Evolutionary conservation across 2,888 invertebrate genomes (phyloP), one percentile per base, ranked within the genome.

Genomic region (Metalampra italica): DNA sequence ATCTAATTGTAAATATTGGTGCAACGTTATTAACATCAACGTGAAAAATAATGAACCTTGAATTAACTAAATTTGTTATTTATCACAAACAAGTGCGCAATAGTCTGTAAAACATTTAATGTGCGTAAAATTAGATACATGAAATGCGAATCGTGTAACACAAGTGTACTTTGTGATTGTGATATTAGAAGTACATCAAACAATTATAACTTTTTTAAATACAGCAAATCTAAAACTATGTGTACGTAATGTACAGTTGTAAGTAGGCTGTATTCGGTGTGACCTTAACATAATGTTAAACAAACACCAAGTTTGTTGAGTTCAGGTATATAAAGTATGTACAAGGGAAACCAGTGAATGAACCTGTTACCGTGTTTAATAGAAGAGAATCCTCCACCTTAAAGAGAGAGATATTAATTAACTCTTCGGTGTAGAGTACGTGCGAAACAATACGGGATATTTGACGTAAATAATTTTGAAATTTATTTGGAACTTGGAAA

Each of bases 381-480:
- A 71, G 78, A 84, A 84, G 72, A 79, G 64, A 73, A 66, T 78
- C 88, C 88, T 62, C 82, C 88, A 89, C 88, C 88, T 79, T 82
- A 85, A 80, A 81, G 71, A 85, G 68, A 84, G 74, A 71, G 60
- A 66, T 43, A 62, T 68, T 62, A 62, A 61, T 70, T 64, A 62
- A 70, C 66, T 71, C 59, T 61, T 68, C 57, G 54, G 71, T 76
- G 72, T 68, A 71, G 66, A 74, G 72, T 65, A 71, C 62, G 78
- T 81, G 76, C 75, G 61, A 43, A 22, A 58, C 54, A 53, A 59
- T 54, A 47, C 34, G 41, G 57, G 56, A 52, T 46, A 48, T 50
- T 51, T 51, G 40, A 41, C 13, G 14, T 32, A 32, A 32, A 22
- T 40, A 22, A 9, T 40, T 14, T 42, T 29, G 41, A 42, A 42